These are phyloP conservation scores for Timema cristinae DNA, from an alignment of 2,888 invertebrate genomes.

Conservation along the genomic window DNA sequence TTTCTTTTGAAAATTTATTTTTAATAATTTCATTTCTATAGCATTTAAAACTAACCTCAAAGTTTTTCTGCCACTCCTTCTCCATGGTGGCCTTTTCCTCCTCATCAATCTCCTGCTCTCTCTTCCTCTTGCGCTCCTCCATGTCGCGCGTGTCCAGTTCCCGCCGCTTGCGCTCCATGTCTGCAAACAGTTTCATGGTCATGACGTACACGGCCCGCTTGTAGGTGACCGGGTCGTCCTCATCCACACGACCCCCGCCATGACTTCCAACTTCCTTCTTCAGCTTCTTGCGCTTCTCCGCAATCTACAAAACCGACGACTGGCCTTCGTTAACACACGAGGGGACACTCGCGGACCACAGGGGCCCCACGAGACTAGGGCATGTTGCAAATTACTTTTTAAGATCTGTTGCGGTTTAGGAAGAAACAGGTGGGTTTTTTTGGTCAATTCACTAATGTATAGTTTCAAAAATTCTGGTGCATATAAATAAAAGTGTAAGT, in stretches of 20 bases:
- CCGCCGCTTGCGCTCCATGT: conserved; percentile 87
- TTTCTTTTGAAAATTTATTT: too few relatives aligned
- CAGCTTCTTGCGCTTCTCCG: conserved; percentile 88
- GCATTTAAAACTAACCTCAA: conserved; percentile 76
- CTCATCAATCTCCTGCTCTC: conserved; percentile 89
- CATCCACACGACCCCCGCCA: conserved; percentile 60
- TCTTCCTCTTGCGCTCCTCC: conserved; percentile 89
- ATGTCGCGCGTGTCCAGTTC: conserved; percentile 84
- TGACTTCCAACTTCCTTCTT: conserved; percentile 68
- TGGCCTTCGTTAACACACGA: background rate
- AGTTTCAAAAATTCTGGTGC: too few relatives aligned
- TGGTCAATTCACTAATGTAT: too few relatives aligned
- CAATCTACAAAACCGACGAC: conserved; percentile 55
- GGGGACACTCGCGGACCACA: too few relatives aligned
- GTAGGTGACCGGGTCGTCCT: conserved; percentile 79
- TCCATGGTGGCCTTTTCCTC: conserved; percentile 86
- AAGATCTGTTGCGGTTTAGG: too few relatives aligned
- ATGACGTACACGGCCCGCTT: conserved; percentile 96
- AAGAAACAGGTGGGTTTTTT: too few relatives aligned
- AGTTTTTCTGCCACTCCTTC: conserved; percentile 98
- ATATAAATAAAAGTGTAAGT: too few relatives aligned
- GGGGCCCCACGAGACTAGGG: too few relatives aligned
- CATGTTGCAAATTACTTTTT: too few relatives aligned
- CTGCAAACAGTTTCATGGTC: conserved; percentile 96
- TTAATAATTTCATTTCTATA: too few relatives aligned